Evolutionary conservation across 2,888 invertebrate species (phyloP).

Genomic region (Penaeus monodon): DNA sequence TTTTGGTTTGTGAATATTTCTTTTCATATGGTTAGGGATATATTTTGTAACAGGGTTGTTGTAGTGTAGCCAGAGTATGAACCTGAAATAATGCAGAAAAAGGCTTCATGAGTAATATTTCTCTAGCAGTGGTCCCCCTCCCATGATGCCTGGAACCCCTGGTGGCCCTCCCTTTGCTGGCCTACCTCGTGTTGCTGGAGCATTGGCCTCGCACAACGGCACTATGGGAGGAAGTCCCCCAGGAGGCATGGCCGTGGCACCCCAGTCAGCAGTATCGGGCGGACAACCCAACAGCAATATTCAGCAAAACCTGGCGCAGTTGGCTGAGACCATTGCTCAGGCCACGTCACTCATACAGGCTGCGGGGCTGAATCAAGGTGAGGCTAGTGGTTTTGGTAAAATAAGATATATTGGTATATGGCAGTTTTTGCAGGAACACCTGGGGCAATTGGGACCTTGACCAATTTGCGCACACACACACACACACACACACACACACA

Average conservation of each 20-base stretch:
- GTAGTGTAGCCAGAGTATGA: too few species aligned
- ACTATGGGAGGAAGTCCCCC: slow-evolving; percentile 53
- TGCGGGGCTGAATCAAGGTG: slow-evolving; percentile 70
- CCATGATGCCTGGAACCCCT: slow-evolving; percentile 49
- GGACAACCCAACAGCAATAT: slow-evolving; percentile 62
- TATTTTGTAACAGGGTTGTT: too few species aligned
- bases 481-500: too few species aligned
- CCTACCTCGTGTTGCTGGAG: slow-evolving; percentile 38
- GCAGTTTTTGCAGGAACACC: too few species aligned
- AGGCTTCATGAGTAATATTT: background rate
- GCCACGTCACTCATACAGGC: slow-evolving; percentile 82
- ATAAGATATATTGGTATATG: too few species aligned
- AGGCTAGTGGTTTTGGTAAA: background rate
- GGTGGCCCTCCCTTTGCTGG: slow-evolving; percentile 58
- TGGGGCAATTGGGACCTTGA: too few species aligned
- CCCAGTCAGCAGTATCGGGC: slow-evolving; percentile 15
- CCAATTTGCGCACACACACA: too few species aligned
- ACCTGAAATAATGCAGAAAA: too few species aligned
- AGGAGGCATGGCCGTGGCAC: slow-evolving; percentile 32
- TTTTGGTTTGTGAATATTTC: too few species aligned
- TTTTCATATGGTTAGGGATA: too few species aligned
- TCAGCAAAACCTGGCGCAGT: slow-evolving; percentile 76
- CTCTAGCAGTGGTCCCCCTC: slow-evolving; percentile 53
- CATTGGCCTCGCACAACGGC: slow-evolving; percentile 50
- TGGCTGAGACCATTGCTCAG: slow-evolving; percentile 83